Evolutionary conservation across 2,797 vertebrate genomes (phyloP).

Genomic region (Eulemur coronatus): DNA sequence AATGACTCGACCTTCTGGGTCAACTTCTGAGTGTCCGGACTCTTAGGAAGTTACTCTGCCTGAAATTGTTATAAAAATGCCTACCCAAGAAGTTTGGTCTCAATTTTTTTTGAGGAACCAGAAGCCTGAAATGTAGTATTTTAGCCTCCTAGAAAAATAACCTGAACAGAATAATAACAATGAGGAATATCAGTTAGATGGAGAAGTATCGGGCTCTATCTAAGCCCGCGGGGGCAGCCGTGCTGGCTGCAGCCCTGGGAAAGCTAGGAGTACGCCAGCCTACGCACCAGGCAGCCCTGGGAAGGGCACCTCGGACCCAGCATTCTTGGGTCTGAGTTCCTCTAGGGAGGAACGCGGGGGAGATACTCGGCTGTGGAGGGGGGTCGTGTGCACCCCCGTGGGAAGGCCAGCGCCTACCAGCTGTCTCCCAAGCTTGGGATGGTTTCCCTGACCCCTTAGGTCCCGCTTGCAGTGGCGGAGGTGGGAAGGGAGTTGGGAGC

Average conservation of each 20-base stretch:
- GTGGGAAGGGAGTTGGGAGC: background rate
- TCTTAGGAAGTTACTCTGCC: background rate
- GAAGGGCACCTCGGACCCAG: background rate
- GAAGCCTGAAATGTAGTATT: background rate
- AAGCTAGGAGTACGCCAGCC: background rate
- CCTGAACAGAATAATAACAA: background rate
- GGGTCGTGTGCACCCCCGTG: rapidly evolving
- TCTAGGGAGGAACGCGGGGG: background rate
- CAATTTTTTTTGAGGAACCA: background rate
- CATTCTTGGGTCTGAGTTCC: background rate
- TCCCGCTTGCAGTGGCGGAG: background rate
- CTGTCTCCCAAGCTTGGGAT: background rate
- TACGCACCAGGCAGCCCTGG: background rate
- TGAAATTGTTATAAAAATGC: background rate
- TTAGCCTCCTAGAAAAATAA: background rate
- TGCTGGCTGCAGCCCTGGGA: background rate
- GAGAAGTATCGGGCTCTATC: background rate
- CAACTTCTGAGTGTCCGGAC: background rate
- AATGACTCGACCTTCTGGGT: background rate
- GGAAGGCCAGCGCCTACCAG: background rate
- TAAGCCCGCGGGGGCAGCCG: background rate
- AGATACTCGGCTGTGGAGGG: background rate
- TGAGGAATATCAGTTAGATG: background rate
- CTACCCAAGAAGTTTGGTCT: background rate
- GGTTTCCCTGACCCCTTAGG: background rate